Percentiles rank a stretch among this genome's conserved stretches.
Conservation (phyloP, 2,113 vertebrate genomes). For the Oxyura jamaicensis region DNA sequence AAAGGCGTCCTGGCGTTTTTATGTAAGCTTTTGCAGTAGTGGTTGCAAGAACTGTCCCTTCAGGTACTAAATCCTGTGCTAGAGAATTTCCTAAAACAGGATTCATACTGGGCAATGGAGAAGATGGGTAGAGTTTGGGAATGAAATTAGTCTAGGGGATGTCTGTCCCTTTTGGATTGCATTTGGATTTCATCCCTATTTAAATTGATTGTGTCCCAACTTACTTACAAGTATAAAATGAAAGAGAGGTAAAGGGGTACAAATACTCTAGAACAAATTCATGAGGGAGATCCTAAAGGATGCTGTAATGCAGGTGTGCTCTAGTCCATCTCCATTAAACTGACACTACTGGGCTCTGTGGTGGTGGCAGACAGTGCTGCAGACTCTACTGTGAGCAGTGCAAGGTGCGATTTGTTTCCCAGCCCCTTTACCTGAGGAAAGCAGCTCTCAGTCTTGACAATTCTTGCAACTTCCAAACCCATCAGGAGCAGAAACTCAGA, state of each 20-base stretch:
- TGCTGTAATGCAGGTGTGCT: not conserved
- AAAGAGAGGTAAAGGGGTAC: not conserved
- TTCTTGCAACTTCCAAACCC: not conserved
- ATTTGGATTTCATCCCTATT: not conserved
- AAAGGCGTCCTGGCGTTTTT: not conserved
- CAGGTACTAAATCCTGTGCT: not conserved
- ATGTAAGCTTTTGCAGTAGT: not conserved
- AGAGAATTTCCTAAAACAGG: not conserved
- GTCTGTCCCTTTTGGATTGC: not conserved
- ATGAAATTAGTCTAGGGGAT: not conserved
- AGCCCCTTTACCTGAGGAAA: not conserved
- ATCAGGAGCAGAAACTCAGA: not conserved
- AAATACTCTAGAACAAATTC: not conserved
- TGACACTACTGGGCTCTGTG: accelerated
- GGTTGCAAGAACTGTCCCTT: not conserved
- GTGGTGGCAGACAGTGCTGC: not conserved
- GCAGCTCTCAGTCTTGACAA: not conserved
- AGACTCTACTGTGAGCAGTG: not conserved
- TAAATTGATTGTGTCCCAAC: not conserved
- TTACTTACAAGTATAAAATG: not conserved
- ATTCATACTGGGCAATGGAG: not conserved
- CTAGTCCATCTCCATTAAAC: not conserved
- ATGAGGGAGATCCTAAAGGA: not conserved
- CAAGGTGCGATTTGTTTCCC: not conserved
- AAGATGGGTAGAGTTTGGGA: not conserved